Percentiles rank a stretch among this genome's conserved stretches.
Evolutionary conservation across 2,888 invertebrate genomes (phyloP).

Genomic region (Andrena minutula): DNA sequence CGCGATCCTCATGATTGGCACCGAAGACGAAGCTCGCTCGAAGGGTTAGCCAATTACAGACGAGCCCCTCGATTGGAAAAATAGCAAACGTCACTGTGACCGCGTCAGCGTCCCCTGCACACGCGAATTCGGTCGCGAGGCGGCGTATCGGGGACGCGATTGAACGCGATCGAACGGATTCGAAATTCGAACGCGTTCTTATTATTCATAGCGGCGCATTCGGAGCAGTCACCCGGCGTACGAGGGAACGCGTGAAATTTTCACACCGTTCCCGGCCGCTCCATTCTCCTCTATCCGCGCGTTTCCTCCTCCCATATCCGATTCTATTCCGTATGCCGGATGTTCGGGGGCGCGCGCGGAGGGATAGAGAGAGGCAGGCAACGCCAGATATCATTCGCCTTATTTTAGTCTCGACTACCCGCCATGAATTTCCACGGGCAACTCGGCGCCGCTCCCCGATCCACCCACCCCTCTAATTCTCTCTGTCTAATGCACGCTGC

Average conservation of each 20-base stretch:
- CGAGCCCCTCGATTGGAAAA: background rate
- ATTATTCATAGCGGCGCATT: constrained; percentile 74
- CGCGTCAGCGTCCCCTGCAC: background rate
- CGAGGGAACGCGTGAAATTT: constrained; percentile 72
- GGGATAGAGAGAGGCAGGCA: background rate
- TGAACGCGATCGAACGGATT: constrained; percentile 42
- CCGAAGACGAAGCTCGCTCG: too few species aligned
- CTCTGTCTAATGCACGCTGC: background rate
- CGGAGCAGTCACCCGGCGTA: constrained; percentile 66
- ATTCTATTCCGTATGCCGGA: constrained; percentile 53
- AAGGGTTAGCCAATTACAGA: background rate
- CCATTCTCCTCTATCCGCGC: constrained; percentile 18
- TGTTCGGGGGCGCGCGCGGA: constrained; percentile 18
- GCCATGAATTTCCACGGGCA: constrained; percentile 45
- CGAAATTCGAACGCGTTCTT: constrained; percentile 64
- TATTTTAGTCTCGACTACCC: constrained; percentile 51
- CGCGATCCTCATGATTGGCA: too few species aligned
- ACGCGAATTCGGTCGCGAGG: constrained; percentile 8
- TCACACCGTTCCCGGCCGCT: constrained; percentile 69
- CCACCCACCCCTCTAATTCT: background rate
- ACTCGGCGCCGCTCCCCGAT: background rate
- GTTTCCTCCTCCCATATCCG: constrained; percentile 47
- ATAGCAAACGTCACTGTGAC: background rate
- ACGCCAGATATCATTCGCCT: constrained; percentile 56
- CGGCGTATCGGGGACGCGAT: background rate